Evolutionary conservation across 1,140 invertebrate genomes (phyloP).

Genomic region (Cydia splendana): DNA sequence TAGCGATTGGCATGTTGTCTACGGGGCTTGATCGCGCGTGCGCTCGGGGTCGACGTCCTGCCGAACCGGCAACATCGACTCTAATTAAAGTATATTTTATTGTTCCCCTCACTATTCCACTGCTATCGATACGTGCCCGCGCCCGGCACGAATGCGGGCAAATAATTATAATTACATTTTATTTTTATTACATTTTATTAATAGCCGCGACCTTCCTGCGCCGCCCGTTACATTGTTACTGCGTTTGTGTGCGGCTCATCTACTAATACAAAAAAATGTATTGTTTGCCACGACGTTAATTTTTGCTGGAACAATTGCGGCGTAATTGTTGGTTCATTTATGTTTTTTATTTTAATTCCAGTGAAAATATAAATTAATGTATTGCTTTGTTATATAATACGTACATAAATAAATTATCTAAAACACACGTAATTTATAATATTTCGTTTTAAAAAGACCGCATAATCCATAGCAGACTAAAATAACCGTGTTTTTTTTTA

Average conservation of each 20-base stretch:
- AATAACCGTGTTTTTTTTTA: too few species aligned
- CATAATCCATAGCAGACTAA: too few species aligned
- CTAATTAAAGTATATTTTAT: conserved; percentile 78
- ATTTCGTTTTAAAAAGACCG: too few species aligned
- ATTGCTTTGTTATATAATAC: not conserved
- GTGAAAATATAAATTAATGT: not conserved
- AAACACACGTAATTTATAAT: not conserved
- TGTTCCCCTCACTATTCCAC: conserved; percentile 62
- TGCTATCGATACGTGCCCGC: conserved; percentile 50
- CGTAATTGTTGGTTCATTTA: not conserved
- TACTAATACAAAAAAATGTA: conserved; percentile 29
- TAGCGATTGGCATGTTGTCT: too few species aligned
- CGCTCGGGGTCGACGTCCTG: conserved; percentile 59
- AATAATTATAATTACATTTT: conserved; percentile 75
- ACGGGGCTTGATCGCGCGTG: conserved; percentile 43
- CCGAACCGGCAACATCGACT: conserved; percentile 56
- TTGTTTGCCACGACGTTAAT: conserved; percentile 23
- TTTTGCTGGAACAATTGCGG: not conserved
- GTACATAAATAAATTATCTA: not conserved
- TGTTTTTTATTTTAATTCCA: not conserved
- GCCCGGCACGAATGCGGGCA: conserved; percentile 68
- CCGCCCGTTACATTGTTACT: conserved; percentile 50
- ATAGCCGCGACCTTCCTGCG: conserved; percentile 54
- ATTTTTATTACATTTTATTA: conserved; percentile 70
- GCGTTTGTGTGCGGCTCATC: conserved; percentile 35